Base-by-base conservation (phyloP, 2,113 vertebrate genomes). In the Pleuronectes platessa region DNA sequence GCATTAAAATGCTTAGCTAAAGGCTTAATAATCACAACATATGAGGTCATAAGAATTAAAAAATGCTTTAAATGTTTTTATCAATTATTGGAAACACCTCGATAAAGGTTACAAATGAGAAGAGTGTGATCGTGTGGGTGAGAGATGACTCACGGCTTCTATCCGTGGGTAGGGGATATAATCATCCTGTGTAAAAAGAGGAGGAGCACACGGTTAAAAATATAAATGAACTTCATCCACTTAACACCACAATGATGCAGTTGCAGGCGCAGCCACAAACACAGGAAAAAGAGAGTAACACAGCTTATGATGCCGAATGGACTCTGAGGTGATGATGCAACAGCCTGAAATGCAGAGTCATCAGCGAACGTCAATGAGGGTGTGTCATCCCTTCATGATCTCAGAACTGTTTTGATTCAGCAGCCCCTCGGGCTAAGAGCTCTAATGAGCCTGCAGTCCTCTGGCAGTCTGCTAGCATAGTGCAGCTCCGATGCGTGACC, bases 141-240 rank as follows among this genome's bases (percentile, higher is more conserved):
- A 63, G 31, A 59, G 69, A 60, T 53, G 61, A 93, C 94, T 95
- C 94, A 99, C 98, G 93, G 97, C 97, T 0, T 98, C 97, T 89
- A 99, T 98, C 15, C 97, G 96, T 63, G 98, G 97, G 79, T 99
- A 99, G 2, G 98, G 98, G 85, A 99, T 99, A 68, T 99, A 99
- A 86, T 99, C 98, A 81, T 99, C 98, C 92, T 99, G 95, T 31
- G 0, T 35, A 2, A 91, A 90, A 94, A 94, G 47, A 21, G 12
- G 8, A 71, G 56, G 82, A 18, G 66, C 11, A 82, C 51, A 66
- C 3, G 5, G 7, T 78, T 72, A 61, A 45, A 63, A 56, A 15
- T 10, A 13, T 2, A 15, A 27, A 17, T 53, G 24, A 76, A 69
- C 61, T 31, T 67, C 42, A 56, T 23, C 70, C 61, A 81, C 64